Evolutionary conservation across 2,797 vertebrate species (phyloP), one percentile per base, ranked within the genome.

Genomic region (Agapornis canus): DNA sequence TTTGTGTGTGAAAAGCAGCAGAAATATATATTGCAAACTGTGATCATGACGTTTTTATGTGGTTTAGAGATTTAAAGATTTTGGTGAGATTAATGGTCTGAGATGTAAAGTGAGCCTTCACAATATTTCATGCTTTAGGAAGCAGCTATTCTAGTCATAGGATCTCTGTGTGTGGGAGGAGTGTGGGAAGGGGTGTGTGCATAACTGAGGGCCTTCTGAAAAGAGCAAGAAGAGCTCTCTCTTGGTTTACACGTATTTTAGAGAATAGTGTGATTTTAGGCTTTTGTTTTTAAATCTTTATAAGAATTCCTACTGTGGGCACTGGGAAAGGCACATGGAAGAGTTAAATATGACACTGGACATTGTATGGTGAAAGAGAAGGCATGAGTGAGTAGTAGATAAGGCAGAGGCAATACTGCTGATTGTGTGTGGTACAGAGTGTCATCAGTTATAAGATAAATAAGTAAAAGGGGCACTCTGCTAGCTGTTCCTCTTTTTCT

Each of bases 81-180:
- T 59, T 60, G 15, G 40, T 48, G 73, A 92, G 45, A 86, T 90
- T 71, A 81, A 69, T 4, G 4, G 37, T 26, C 39, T 85, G 23
- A 93, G 69, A 87, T 85, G 87, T 90, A 86, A 86, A 86, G 64
- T 21, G 25, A 92, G 82, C 60, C 52, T 91, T 94, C 54, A 39
- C 63, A 80, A 13, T 89, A 81, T 86, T 92, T 91, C 52, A 75
- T 75, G 57, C 45, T 92, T 89, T 89, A 71, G 86, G 90, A 94
- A 94, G 82, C 81, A 81, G 14, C 66, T 95, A 76, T 86, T 94
- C 56, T 60, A 90, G 72, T 93, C 91, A 86, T 6, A 78, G 76
- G 72, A 92, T 88, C 76, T 70, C 13, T 81, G 64, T 47, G 54
- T 51, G 86, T 75, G 75, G 92, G 94, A 91, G 75, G 84, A 64